These are phyloP conservation scores for Leucoraja ocellata DNA, from an alignment of 2,797 vertebrate species.

Conservation along the genomic window DNA sequence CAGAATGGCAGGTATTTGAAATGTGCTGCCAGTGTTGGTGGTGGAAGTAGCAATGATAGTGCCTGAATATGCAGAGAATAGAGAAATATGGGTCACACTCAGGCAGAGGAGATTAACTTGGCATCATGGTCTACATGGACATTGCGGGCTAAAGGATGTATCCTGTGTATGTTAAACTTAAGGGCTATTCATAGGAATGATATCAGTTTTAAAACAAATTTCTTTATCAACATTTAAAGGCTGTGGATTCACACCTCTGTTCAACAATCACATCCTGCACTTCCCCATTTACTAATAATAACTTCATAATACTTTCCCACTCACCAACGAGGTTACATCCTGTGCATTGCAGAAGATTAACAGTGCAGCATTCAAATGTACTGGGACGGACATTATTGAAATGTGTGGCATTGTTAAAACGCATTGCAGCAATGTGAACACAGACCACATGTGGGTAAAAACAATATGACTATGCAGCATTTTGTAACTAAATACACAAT, in stretches of 20 bases:
- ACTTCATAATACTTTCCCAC: background rate
- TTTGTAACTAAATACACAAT: too few relatives aligned
- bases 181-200: background rate
- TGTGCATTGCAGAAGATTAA: background rate
- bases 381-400: background rate
- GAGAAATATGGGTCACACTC: too few relatives aligned
- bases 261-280: background rate
- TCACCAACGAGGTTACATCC: background rate
- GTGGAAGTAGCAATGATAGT: too few relatives aligned
- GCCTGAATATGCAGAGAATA: too few relatives aligned
- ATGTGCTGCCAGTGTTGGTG: too few relatives aligned
- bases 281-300: background rate
- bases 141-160: too few relatives aligned
- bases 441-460: background rate
- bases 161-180: background rate
- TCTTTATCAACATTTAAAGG: background rate
- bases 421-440: too few relatives aligned
- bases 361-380: background rate
- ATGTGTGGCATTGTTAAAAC: background rate
- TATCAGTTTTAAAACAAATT: constrained; percentile 17
- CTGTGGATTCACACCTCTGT: background rate
- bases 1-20: too few relatives aligned
- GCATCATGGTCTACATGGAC: too few relatives aligned
- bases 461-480: background rate
- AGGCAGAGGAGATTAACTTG: too few relatives aligned